phyloP scores from a whole-genome alignment of 2,888 invertebrate species.

The Microplitis manilae region DNA sequence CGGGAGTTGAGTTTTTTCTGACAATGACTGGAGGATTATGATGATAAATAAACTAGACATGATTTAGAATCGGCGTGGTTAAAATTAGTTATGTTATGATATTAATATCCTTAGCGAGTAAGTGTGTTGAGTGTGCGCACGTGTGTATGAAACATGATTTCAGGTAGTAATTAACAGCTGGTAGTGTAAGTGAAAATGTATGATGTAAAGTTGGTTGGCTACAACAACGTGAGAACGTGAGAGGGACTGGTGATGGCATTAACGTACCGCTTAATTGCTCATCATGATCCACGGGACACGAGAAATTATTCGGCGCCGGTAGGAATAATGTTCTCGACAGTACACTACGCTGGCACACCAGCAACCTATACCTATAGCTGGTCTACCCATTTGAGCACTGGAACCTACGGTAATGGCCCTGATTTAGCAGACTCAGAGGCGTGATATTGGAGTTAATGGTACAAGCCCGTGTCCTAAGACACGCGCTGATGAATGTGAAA shows the following conservation, averaged over 20 bases:
- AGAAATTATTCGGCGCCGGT: constrained; percentile 42
- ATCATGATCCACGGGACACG: constrained; percentile 34
- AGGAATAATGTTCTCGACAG: constrained; percentile 47
- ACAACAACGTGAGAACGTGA: constrained; percentile 4
- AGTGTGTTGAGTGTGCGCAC: background rate
- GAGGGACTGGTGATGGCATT: constrained; percentile 19
- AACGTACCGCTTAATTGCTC: constrained; percentile 44
- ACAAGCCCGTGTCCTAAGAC: background rate
- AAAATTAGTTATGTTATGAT: too few relatives aligned
- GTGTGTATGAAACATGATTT: background rate
- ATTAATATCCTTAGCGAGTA: background rate
- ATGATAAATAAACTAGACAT: too few relatives aligned
- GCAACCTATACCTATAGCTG: constrained; percentile 13
- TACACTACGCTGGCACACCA: constrained; percentile 28
- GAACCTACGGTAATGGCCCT: constrained; percentile 47
- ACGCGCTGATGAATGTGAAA: background rate
- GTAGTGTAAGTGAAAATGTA: constrained; percentile 22
- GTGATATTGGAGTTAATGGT: background rate
- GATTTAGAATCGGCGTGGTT: too few relatives aligned
- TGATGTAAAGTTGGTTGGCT: constrained; percentile 22
- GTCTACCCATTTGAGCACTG: constrained; percentile 16
- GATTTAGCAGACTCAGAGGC: constrained; percentile 37
- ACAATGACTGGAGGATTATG: too few relatives aligned
- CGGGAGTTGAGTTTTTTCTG: too few relatives aligned
- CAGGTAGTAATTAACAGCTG: background rate